Evolutionary conservation across 2,888 invertebrate species (phyloP).

Genomic region (Physocephala rufipes): DNA sequence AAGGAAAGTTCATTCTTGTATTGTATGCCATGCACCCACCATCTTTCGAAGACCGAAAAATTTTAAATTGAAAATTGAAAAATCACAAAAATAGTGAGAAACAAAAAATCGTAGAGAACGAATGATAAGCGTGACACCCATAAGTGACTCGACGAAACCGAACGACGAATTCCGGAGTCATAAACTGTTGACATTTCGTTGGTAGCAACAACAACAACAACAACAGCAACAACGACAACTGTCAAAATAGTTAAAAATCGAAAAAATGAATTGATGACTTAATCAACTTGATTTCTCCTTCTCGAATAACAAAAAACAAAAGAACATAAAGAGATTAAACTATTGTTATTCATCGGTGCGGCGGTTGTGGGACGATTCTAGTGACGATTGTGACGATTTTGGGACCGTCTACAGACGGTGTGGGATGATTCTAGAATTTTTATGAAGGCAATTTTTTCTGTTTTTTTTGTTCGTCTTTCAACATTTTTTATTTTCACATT

Average conservation of each 20-base stretch:
- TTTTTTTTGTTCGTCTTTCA: too few species aligned
- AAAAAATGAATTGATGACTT: slow-evolving; percentile 52
- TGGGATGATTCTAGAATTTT: too few species aligned
- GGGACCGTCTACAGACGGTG: too few species aligned
- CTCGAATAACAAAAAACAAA: slow-evolving; percentile 21
- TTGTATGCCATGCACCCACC: neutral
- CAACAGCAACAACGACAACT: slow-evolving; percentile 41
- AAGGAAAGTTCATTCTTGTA: neutral
- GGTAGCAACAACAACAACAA: neutral
- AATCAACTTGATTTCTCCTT: slow-evolving; percentile 53
- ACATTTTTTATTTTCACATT: too few species aligned
- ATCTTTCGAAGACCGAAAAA: neutral
- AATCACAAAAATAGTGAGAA: slow-evolving; percentile 24
- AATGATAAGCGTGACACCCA: too few species aligned
- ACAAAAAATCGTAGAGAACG: neutral
- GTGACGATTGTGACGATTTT: too few species aligned
- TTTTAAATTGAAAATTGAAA: neutral
- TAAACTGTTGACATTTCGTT: neutral
- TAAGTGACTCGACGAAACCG: too few species aligned
- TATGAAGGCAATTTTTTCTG: too few species aligned
- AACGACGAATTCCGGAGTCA: neutral
- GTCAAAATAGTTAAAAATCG: slow-evolving; percentile 29
- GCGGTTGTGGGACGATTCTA: too few species aligned
- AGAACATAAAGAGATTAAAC: neutral
- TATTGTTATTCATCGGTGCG: too few species aligned